Evolutionary conservation across 1,140 invertebrate species (phyloP).

Genomic region (Psix sp.): DNA sequence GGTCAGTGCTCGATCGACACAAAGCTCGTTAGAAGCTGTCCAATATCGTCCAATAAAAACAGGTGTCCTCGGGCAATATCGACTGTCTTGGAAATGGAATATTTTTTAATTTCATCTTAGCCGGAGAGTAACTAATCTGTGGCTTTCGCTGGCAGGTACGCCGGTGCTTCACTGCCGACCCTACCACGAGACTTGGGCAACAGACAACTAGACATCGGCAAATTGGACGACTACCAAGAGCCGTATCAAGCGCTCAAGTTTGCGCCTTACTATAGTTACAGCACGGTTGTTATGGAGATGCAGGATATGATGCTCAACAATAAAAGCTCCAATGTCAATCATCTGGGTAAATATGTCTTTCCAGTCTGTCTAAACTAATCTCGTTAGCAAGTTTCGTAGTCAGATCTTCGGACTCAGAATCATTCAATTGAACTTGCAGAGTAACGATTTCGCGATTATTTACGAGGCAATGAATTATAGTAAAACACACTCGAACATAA

Average conservation of each 20-base stretch:
- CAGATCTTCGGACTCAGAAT: no score
- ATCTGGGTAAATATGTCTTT: slow-evolving; percentile 68
- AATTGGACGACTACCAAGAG: slow-evolving; percentile 87
- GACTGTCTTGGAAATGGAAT: slow-evolving; percentile 51
- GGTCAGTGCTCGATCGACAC: slow-evolving; percentile 55
- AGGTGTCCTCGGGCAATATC: slow-evolving; percentile 57
- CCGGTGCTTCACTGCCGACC: slow-evolving; percentile 78
- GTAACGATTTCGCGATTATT: no score
- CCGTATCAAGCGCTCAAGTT: slow-evolving; percentile 87
- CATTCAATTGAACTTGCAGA: no score
- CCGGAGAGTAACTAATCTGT: slow-evolving; percentile 44
- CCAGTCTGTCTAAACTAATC: background rate
- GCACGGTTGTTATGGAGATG: slow-evolving; percentile 87
- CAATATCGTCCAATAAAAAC: slow-evolving; percentile 69
- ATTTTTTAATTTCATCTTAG: slow-evolving; percentile 47
- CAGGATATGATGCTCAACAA: slow-evolving; percentile 82
- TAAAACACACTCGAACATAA: no score
- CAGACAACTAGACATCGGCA: slow-evolving; percentile 77
- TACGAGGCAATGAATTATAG: no score
- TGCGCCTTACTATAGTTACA: slow-evolving; percentile 87
- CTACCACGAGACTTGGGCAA: slow-evolving; percentile 73
- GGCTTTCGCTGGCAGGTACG: slow-evolving; percentile 65
- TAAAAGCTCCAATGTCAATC: slow-evolving; percentile 76
- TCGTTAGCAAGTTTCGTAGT: background rate
- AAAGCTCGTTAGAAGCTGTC: slow-evolving; percentile 68